These are phyloP conservation scores for Blera fallax DNA, from an alignment of 2,888 invertebrate species.

Conservation along the genomic window DNA sequence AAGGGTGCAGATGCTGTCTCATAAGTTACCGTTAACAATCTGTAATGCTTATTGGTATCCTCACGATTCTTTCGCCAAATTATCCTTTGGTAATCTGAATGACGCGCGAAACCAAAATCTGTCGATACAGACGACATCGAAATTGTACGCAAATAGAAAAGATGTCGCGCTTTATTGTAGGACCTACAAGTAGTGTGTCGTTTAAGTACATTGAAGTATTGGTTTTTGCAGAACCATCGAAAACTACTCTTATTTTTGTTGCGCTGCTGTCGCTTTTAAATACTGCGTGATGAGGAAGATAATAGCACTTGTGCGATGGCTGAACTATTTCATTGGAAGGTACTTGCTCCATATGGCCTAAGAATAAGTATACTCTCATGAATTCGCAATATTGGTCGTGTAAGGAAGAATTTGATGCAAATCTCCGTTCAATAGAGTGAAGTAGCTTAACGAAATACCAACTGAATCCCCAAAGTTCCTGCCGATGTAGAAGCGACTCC, in stretches of 20 bases:
- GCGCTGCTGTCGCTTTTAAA: conserved; percentile 36
- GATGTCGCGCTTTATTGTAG: conserved; percentile 38
- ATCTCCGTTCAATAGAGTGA: too few species aligned
- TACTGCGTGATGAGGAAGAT: conserved; percentile 25
- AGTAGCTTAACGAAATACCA: background rate
- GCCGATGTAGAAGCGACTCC: background rate
- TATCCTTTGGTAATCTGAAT: conserved; percentile 52
- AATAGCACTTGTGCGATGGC: background rate
- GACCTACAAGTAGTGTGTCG: conserved; percentile 39
- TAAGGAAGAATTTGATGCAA: too few species aligned
- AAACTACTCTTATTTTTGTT: conserved; percentile 43
- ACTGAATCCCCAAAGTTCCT: background rate
- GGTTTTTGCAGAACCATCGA: conserved; percentile 15
- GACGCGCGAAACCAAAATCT: conserved; percentile 27
- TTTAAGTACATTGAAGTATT: conserved; percentile 1
- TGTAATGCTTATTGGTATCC: conserved; percentile 23
- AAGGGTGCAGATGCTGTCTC: conserved; percentile 54
- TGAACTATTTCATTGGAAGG: background rate
- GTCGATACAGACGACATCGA: conserved; percentile 35
- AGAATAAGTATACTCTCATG: background rate
- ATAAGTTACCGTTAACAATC: conserved; percentile 54
- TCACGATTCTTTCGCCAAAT: conserved; percentile 37
- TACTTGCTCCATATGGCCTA: conserved; percentile 6
- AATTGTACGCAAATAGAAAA: conserved; percentile 23
- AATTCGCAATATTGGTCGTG: too few species aligned